Evolutionary conservation across 2,888 invertebrate species (phyloP), one percentile per base, ranked within the genome.

Genomic region (Diaprepes abbreviatus): DNA sequence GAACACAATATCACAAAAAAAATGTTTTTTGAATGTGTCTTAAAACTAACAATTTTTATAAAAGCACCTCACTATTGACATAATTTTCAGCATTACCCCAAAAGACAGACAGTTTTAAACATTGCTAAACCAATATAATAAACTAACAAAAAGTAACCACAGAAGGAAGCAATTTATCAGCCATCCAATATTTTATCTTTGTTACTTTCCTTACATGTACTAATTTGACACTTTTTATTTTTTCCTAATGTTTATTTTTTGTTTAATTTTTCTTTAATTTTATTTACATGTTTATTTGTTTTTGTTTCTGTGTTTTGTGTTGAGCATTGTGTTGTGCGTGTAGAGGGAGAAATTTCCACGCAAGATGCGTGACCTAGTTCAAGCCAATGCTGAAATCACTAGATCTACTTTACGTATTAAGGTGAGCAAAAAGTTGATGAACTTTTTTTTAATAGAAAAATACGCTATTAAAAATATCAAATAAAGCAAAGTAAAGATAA

Each of bases 301-400:
- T 86, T 81, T 76, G 75, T 79, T 86, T 78, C 66, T 75, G 72
- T 75, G 72, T 77, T 75, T 77, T 82, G 78, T 79, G 77, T 80
- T 70, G 60, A 40, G 64, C 62, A 35, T 69, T 68, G 60, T 68
- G 71, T 82, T 83, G 81, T 81, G 82, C 83, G 83, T 83, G 81
- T 83, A 84, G 88, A 90, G 90, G 90, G 91, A 91, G 89, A 90
- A 89, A 87, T 91, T 90, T 88, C 91, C 92, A 83, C 90, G 90
- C 88, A 92, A 92, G 90, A 91, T 91, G 91, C 91, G 91, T 85
- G 91, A 92, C 88, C 87, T 91, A 87, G 90, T 91, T 83, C 82
- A 77, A 82, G 81, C 78, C 81, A 81, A 77, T 77, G 78, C 80
- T 75, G 75, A 78, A 75, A 75, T 78, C 75, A 78, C 79, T 77